Evolutionary conservation across 1,140 invertebrate species (phyloP).

Genomic region (Plectus sambesii): DNA sequence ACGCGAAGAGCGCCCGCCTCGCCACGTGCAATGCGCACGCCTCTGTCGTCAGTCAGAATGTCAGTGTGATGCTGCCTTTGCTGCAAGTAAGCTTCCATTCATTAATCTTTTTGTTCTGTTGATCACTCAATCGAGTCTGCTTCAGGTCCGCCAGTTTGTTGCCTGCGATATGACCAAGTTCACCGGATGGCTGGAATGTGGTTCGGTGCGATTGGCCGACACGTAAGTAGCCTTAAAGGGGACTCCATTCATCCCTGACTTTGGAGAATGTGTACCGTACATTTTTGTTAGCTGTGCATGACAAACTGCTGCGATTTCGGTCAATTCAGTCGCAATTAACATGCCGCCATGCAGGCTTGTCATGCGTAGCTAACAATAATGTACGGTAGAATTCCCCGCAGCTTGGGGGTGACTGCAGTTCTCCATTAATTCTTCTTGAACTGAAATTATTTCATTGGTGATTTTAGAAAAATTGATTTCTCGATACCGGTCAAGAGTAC

Average conservation of each 20-base stretch:
- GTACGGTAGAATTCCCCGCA: no score
- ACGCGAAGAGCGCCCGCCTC: slow-evolving; percentile 51
- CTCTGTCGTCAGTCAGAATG: slow-evolving; percentile 28
- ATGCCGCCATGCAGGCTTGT: no score
- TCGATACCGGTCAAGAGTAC: slow-evolving; percentile 35
- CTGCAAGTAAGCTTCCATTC: slow-evolving; percentile 18
- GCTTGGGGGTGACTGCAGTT: no score
- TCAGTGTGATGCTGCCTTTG: slow-evolving; percentile 18
- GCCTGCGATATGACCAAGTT: no score
- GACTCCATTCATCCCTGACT: no score
- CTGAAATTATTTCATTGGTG: slow-evolving; percentile 53
- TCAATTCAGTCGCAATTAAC: no score
- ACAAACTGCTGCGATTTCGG: slow-evolving; percentile 28
- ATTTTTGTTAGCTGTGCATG: slow-evolving; percentile 19
- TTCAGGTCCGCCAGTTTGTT: no score
- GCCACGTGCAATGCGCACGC: slow-evolving; percentile 33
- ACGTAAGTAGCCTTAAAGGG: slow-evolving; percentile 81
- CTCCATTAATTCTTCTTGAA: slow-evolving; percentile 84
- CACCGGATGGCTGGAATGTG: slow-evolving; percentile 94
- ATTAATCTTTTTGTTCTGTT: no score
- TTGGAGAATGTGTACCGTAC: slow-evolving; percentile 1
- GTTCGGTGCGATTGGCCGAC: slow-evolving; percentile 73
- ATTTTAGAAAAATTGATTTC: slow-evolving; percentile 20
- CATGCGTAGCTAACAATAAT: no score
- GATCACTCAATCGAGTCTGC: no score